A percentile compares a stretch with the other conserved stretches of the same genome.
phyloP scores from a whole-genome alignment of 2,888 invertebrate genomes.

The Philopedon plagiatum region DNA sequence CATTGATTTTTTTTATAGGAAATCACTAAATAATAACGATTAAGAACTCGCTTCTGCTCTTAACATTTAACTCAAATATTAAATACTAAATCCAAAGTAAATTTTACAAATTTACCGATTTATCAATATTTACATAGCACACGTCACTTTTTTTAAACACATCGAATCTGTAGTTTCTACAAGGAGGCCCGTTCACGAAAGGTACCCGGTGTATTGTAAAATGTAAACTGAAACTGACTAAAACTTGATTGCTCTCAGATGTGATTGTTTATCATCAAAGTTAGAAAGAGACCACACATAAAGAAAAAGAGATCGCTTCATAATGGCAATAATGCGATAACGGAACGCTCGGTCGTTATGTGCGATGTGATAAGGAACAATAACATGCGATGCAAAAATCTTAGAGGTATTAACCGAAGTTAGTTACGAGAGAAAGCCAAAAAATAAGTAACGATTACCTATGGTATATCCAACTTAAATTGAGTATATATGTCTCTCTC shows the following conservation, averaged over 20 bases:
- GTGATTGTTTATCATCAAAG: constrained; percentile 42
- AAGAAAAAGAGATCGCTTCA: constrained; percentile 14
- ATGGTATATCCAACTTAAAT: neutral
- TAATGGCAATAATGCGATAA: constrained; percentile 37
- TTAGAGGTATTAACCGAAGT: neutral
- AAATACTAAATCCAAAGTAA: no score
- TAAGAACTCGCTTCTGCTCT: no score
- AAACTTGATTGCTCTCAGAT: constrained; percentile 37
- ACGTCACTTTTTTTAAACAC: neutral
- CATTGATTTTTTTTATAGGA: no score
- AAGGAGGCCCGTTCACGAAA: constrained; percentile 14
- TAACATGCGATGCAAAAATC: constrained; percentile 29
- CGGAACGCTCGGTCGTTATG: constrained; percentile 24
- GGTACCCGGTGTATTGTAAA: constrained; percentile 36
- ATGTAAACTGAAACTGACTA: constrained; percentile 38
- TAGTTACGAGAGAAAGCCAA: neutral
- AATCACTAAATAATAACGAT: no score
- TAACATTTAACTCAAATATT: no score
- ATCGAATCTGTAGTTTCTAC: neutral
- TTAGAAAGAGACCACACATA: constrained; percentile 23
- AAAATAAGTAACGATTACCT: neutral
- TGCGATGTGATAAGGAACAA: constrained; percentile 29
- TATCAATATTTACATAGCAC: neutral
- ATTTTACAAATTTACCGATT: neutral
- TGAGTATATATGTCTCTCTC: no score